Conservation (phyloP, 2,888 invertebrate genomes). For the Chrysolina oricalcia region DNA sequence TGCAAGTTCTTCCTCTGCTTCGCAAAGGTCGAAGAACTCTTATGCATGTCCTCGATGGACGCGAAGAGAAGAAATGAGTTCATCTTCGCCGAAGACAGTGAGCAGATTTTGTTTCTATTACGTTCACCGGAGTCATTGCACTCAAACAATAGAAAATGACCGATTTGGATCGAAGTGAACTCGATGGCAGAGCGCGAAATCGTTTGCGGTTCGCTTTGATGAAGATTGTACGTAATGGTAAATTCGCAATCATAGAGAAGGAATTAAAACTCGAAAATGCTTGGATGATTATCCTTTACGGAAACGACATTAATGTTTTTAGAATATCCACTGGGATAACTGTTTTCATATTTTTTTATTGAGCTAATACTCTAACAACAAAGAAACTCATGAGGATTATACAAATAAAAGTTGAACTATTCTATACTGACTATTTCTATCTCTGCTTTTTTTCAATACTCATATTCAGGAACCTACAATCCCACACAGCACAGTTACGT, state of each 20-base stretch:
- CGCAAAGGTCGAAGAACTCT: slow-evolving; percentile 56
- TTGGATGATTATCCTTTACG: too few relatives aligned
- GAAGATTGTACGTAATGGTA: not conserved
- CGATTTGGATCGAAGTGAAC: slow-evolving; percentile 45
- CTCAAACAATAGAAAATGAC: slow-evolving; percentile 49
- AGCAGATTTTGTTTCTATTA: slow-evolving; percentile 59
- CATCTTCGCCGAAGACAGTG: slow-evolving; percentile 59
- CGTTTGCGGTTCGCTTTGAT: slow-evolving; percentile 23
- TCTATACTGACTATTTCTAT: too few relatives aligned
- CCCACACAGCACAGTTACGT: too few relatives aligned
- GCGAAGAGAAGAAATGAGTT: slow-evolving; percentile 64
- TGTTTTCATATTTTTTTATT: too few relatives aligned
- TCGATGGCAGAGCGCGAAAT: slow-evolving; percentile 28
- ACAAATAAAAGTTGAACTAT: too few relatives aligned
- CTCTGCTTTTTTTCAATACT: too few relatives aligned
- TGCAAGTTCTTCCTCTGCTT: slow-evolving; percentile 50
- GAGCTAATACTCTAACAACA: too few relatives aligned
- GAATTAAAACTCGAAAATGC: too few relatives aligned
- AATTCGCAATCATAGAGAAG: not conserved
- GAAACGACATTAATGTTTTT: too few relatives aligned
- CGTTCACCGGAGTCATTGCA: slow-evolving; percentile 52
- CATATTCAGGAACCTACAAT: too few relatives aligned
- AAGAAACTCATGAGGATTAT: too few relatives aligned
- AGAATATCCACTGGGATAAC: too few relatives aligned
- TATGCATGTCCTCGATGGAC: slow-evolving; percentile 63